Evolutionary conservation across 2,797 vertebrate species (phyloP).

Genomic region (Capromys pilorides): DNA sequence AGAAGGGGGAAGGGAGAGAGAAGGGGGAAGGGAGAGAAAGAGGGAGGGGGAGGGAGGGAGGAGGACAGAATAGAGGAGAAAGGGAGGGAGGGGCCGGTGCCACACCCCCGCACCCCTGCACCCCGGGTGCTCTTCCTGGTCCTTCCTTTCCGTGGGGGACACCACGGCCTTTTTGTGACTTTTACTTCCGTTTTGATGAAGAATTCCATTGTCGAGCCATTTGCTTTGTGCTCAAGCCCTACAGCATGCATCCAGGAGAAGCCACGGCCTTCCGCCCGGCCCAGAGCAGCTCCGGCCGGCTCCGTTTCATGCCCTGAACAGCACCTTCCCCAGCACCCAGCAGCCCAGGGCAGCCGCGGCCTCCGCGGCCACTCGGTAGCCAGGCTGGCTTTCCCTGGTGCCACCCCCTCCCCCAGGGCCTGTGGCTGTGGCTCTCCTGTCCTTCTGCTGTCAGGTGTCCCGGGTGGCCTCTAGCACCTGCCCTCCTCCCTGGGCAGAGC

Average conservation of each 20-base stretch:
- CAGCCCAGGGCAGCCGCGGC: background rate
- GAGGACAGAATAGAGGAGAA: no score
- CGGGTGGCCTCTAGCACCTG: background rate
- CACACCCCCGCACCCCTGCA: background rate
- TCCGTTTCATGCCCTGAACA: background rate
- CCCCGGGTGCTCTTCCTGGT: no score
- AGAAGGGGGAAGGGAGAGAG: no score
- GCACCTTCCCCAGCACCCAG: background rate
- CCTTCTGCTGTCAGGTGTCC: background rate
- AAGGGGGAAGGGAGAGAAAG: no score
- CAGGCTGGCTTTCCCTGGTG: background rate
- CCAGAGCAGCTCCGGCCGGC: background rate
- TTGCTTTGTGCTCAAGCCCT: background rate
- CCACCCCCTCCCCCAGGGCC: background rate
- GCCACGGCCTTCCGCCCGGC: background rate
- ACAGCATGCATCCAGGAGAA: background rate
- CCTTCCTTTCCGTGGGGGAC: background rate
- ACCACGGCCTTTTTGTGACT: no score
- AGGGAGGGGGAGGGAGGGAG: no score
- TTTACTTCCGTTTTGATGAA: background rate
- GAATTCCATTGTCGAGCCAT: background rate
- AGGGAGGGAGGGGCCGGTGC: no score
- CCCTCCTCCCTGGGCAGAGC: background rate
- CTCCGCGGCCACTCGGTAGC: background rate
- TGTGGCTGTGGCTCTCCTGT: fast-evolving